Evolutionary conservation across 2,113 vertebrate species (phyloP), one percentile per base, ranked within the genome.

Genomic region (Apteryx owenii): DNA sequence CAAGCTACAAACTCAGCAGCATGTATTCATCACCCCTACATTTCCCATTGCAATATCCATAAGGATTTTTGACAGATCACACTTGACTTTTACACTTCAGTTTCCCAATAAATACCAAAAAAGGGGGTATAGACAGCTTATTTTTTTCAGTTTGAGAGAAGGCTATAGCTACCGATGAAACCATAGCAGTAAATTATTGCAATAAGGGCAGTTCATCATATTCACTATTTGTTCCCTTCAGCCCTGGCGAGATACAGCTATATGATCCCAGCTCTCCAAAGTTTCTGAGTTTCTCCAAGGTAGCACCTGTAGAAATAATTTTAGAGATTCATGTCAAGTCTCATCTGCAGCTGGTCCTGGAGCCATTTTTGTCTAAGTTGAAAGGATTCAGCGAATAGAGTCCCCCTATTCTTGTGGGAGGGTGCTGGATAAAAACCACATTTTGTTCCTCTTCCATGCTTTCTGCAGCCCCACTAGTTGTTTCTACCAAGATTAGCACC

Each of bases 191-290:
- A 23, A 31, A 10, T 69, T 66, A 26, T 16, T 72, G 56, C 51
- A 78, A 65, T 61, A 71, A 78, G 61, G 66, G 42, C 81, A 81
- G 42, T 85, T 56, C 56, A 46, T 94, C 78, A n/a, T 44, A 64
- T 5, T 48, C 5, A 1, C 51, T 84, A 3, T 19, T 21, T 26
- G 4, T 81, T 91, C 54, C 77, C 73, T 46, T 83, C 4, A 5
- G 71, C 58, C 73, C 14, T 0, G 0, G 15, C 42, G 0, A 0
- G 61, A n/a, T 58, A 48, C 2, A 25, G 48, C 64, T 89, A 69
- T 81, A 50, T 80, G 68, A 70, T 84, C 88, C 90, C 36, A 81
- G 60, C 36, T 29, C 50, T 88, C n/a, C 50, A 58, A 79, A 61
- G 40, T 36, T 51, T 73, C 81, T 72, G 29, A 38, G n/a, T 93